A percentile compares a stretch with the other conserved stretches of the same genome.
These are phyloP conservation scores for Telmatochromis brichardi DNA, from an alignment of 2,113 vertebrate species.

Conservation along the genomic window DNA sequence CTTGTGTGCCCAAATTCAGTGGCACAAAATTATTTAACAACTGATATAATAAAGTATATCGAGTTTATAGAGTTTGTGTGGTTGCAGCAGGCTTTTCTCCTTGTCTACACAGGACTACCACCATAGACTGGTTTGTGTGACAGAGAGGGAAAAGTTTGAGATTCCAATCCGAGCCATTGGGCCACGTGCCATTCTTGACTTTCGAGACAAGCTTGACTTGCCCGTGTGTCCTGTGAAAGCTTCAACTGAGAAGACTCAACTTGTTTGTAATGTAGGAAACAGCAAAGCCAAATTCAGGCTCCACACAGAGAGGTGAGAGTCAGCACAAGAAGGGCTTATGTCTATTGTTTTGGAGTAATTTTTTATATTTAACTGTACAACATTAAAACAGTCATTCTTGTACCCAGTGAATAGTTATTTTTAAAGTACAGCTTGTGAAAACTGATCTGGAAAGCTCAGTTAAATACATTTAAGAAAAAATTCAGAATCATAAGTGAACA, in stretches of 20 bases:
- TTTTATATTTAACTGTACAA: not conserved
- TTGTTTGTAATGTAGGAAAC: slow-evolving; percentile 79
- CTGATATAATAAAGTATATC: not conserved
- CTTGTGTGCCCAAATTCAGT: not conserved
- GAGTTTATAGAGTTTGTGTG: not conserved
- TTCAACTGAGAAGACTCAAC: slow-evolving; percentile 72
- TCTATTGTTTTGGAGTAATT: not conserved
- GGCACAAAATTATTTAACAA: not conserved
- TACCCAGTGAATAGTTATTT: not conserved
- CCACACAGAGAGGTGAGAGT: slow-evolving; percentile 69
- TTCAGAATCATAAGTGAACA: not conserved
- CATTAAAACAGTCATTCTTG: not conserved
- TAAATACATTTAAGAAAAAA: not conserved
- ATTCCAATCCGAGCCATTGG: slow-evolving; percentile 80
- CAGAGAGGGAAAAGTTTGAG: slow-evolving; percentile 78
- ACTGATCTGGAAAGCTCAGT: not conserved
- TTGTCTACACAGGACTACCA: slow-evolving; percentile 75
- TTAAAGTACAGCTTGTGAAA: not conserved
- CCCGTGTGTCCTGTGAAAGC: slow-evolving; percentile 74
- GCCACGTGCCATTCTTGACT: slow-evolving; percentile 78
- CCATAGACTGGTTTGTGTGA: slow-evolving; percentile 75
- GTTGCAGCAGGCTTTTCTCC: not conserved
- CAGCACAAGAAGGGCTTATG: not conserved
- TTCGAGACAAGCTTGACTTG: slow-evolving; percentile 79
- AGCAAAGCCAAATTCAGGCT: slow-evolving; percentile 70